Conservation (phyloP, 2,888 invertebrate genomes). For the Mylabris sibirica region DNA sequence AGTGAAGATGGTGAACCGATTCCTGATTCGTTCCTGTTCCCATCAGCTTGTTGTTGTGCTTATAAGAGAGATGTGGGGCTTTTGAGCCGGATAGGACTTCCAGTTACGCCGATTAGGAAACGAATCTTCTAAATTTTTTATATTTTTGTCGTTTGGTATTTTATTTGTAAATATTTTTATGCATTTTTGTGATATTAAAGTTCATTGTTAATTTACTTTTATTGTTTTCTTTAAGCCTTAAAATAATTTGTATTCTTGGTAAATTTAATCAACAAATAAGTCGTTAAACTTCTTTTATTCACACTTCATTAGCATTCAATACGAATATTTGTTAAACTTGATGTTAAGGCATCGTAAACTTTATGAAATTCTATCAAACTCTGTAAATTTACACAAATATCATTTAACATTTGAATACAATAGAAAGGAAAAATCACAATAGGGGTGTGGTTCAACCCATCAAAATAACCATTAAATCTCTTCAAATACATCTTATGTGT, state of each 20-base stretch:
- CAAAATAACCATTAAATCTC: too few relatives aligned
- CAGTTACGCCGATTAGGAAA: constrained; percentile 26
- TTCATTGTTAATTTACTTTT: background rate
- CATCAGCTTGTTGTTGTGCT: constrained; percentile 78
- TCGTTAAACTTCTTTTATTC: background rate
- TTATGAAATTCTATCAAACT: too few relatives aligned
- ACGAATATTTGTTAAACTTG: background rate
- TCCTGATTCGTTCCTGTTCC: constrained; percentile 68
- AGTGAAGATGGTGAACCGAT: constrained; percentile 59
- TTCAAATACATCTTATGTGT: too few relatives aligned
- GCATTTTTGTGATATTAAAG: background rate
- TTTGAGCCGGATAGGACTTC: constrained; percentile 36
- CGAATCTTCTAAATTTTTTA: constrained; percentile 9
- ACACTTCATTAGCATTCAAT: background rate
- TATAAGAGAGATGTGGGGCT: constrained; percentile 49
- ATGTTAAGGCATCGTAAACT: background rate
- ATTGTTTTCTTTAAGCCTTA: background rate
- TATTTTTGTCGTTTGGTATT: constrained; percentile 1
- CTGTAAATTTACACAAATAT: too few relatives aligned
- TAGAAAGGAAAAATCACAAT: too few relatives aligned
- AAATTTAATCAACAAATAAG: background rate
- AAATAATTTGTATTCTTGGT: background rate
- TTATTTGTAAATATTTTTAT: background rate
- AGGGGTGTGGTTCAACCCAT: too few relatives aligned
- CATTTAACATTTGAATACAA: too few relatives aligned